phyloP scores from a whole-genome alignment of 2,888 invertebrate species.

The Drosophila stalkeri region DNA sequence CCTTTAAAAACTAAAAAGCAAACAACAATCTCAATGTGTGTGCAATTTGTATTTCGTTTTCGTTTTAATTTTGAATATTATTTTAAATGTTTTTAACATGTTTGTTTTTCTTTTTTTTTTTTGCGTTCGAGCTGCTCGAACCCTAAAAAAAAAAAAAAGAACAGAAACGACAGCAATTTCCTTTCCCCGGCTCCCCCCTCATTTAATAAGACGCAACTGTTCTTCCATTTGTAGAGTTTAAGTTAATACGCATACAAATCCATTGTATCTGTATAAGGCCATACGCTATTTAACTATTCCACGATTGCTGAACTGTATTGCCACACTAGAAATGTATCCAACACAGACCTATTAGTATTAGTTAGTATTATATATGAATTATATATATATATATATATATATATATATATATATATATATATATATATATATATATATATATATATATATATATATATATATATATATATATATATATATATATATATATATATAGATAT shows the following conservation, averaged over 20 bases:
- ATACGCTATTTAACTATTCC: constrained; percentile 22
- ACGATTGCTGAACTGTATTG: constrained; percentile 32
- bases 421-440: constrained; percentile 5
- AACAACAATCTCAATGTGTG: constrained; percentile 74
- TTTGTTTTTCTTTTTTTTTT: constrained; percentile 27
- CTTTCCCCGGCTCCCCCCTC: constrained; percentile 35
- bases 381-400: constrained; percentile 4
- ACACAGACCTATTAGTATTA: constrained; percentile 72
- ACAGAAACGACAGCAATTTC: constrained; percentile 52
- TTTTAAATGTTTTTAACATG: constrained; percentile 17
- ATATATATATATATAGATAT: constrained; percentile 8
- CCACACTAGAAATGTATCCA: constrained; percentile 33
- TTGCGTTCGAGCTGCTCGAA: constrained; percentile 74
- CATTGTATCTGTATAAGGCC: constrained; percentile 39
- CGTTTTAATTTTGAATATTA: constrained; percentile 50
- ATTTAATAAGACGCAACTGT: constrained; percentile 51
- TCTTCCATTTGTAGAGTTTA: constrained; percentile 53
- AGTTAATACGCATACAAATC: constrained; percentile 10
- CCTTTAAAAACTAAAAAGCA: constrained; percentile 24
- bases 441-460: constrained; percentile 4
- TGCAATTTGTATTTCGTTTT: constrained; percentile 74
- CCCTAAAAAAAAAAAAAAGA: constrained; percentile 53
- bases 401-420: constrained; percentile 3
- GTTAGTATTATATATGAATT: constrained; percentile 18
- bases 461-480: constrained; percentile 11